Percentiles rank a stretch among this genome's conserved stretches.
These are phyloP conservation scores for Myrmecobius fasciatus DNA, from an alignment of 2,113 vertebrate genomes.

Conservation along the genomic window DNA sequence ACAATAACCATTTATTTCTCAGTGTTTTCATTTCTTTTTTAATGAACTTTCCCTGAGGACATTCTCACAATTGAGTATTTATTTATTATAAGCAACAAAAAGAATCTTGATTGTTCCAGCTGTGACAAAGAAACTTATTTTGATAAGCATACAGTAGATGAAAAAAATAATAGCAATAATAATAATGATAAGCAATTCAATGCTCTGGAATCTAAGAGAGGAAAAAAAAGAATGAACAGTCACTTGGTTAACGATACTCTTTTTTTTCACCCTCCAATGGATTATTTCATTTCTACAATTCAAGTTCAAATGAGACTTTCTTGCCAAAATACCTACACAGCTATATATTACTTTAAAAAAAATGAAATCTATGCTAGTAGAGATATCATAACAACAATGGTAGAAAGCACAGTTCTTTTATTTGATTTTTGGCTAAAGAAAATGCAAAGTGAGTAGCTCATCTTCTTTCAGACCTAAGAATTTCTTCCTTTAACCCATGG, in stretches of 20 bases:
- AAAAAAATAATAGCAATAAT: slow-evolving; percentile 73
- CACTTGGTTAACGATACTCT: slow-evolving; percentile 33
- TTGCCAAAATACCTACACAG: slow-evolving; percentile 18
- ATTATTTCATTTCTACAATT: slow-evolving; percentile 54
- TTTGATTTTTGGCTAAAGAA: slow-evolving; percentile 24
- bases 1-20: slow-evolving; percentile 81
- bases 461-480: slow-evolving; percentile 20
- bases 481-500: not conserved
- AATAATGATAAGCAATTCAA: slow-evolving; percentile 67
- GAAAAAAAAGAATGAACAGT: slow-evolving; percentile 54
- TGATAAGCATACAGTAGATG: slow-evolving; percentile 75
- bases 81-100: slow-evolving; percentile 83
- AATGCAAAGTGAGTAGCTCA: not conserved
- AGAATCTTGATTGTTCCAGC: slow-evolving; percentile 79
- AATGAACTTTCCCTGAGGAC: slow-evolving; percentile 82
- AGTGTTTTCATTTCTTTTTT: slow-evolving; percentile 77
- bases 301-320: slow-evolving; percentile 43
- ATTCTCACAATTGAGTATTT: slow-evolving; percentile 81
- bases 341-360: slow-evolving; percentile 18
- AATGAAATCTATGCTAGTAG: not conserved
- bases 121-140: slow-evolving; percentile 76
- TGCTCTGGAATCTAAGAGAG: slow-evolving; percentile 59
- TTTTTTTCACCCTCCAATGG: slow-evolving; percentile 36
- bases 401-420: not conserved
- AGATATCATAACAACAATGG: not conserved